Base-by-base conservation (phyloP, 92 coral and sea anemone species). In the Anthopleura xanthogrammica region DNA sequence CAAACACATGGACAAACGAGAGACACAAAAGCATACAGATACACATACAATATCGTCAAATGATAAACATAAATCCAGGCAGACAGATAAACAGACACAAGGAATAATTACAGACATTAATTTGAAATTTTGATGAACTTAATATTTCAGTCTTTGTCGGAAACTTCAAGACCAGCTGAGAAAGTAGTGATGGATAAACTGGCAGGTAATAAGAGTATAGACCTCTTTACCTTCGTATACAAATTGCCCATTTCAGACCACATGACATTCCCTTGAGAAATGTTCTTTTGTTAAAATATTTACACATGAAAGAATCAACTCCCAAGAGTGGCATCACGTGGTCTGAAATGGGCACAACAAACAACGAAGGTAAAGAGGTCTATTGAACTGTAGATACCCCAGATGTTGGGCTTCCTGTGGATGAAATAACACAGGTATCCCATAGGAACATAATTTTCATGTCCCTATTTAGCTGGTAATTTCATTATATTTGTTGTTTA, bases 321-420 rank as follows among this genome's bases (percentile, higher is more conserved):
- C n/a, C n/a, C n/a, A n/a, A n/a, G n/a, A n/a, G n/a, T n/a, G n/a
- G n/a, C n/a, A n/a, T n/a, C n/a, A n/a, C n/a, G n/a, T n/a, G n/a
- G n/a, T n/a, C n/a, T n/a, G n/a, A n/a, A n/a, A n/a, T n/a, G n/a
- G n/a, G n/a, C n/a, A n/a, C n/a, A n/a, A n/a, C n/a, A n/a, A n/a
- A n/a, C n/a, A n/a, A n/a, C n/a, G n/a, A n/a, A n/a, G n/a, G n/a
- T n/a, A n/a, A n/a, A n/a, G n/a, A n/a, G n/a, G n/a, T n/a, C n/a
- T n/a, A n/a, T 54, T 14, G 16, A 54, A 54, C 58, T 54, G 16
- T 68, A 14, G 24, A 23, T 23, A 23, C 11, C 42, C 16, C 74
- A 68, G 42, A 9, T 68, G 41, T 29, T 68, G 74, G 74, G 74
- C 16, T 68, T 13, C 74, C 74, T 68, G 74, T 68, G 74, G 74